phyloP scores from a whole-genome alignment of 1,140 invertebrate genomes.

The Brachionus koreanus region DNA sequence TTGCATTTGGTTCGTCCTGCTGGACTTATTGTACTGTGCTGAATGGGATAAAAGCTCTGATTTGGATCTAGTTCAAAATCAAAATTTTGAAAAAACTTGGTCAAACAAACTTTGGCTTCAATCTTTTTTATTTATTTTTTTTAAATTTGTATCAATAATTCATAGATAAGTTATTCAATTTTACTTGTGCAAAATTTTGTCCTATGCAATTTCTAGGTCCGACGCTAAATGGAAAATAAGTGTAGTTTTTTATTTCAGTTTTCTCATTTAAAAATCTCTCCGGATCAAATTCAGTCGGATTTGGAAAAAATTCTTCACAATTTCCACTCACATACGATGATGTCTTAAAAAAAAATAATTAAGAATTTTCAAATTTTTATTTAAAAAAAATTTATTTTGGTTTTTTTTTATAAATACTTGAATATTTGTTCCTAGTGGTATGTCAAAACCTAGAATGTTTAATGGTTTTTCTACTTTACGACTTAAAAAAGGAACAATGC shows the following conservation, averaged over 20 bases:
- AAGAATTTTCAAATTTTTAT: no score
- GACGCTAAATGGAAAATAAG: conserved; percentile 10
- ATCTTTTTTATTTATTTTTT: neutral
- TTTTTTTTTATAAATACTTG: neutral
- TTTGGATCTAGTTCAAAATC: conserved; percentile 12
- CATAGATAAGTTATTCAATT: neutral
- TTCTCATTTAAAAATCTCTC: conserved; percentile 19
- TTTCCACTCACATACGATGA: neutral
- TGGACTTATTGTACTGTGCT: neutral
- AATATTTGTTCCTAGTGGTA: neutral
- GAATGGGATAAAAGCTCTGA: neutral
- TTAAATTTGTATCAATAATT: neutral
- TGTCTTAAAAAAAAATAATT: neutral
- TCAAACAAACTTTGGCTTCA: conserved; percentile 18
- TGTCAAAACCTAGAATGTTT: neutral
- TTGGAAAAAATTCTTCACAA: conserved; percentile 21
- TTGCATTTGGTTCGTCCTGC: neutral
- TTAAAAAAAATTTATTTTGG: no score
- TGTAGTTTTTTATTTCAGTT: conserved; percentile 28
- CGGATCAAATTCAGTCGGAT: neutral
- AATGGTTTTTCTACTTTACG: neutral
- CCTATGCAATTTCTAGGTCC: conserved; percentile 14
- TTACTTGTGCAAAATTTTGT: conserved; percentile 28
- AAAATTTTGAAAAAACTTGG: conserved; percentile 28
- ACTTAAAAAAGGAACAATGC: neutral